Evolutionary conservation across 2,113 vertebrate genomes (phyloP), one percentile per base, ranked within the genome.

Genomic region (Addax nasomaculatus): DNA sequence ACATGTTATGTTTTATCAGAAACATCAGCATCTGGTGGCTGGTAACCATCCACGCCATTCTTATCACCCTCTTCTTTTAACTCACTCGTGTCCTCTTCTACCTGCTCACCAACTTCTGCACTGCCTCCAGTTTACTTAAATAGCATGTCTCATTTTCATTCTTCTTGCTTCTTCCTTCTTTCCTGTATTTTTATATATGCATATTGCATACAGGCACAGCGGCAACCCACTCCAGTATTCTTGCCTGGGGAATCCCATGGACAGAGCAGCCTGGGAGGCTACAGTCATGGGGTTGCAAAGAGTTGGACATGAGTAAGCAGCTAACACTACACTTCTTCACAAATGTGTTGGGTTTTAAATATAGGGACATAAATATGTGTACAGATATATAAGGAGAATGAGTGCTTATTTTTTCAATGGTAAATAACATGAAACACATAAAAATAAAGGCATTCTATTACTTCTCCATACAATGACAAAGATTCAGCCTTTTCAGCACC

Each of bases 321-420:
- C 10, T 39, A 39, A 73, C 10, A 73, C 1, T 39, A 39, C 67
- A 39, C 36, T 73, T 67, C 16, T 64, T 70, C n/a, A 36, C n/a
- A 62, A 62, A 85, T 89, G 23, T 64, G 73, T 15, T 87, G 25
- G 33, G 17, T 89, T 94, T 97, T 89, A 97, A 95, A 97, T 76
- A 64, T 0, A 96, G 86, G 30, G 53, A 83, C 45, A 93, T 47
- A 90, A 96, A 45, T 39, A 49, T 81, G 21, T 47, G 92, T 58
- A 47, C 12, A 95, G 76, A 64, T 92, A 85, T 5, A 64, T 85
- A 49, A 33, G 21, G 23, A 73, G 8, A 49, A 60, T 47, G 79
- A n/a, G 45, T 55, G 39, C 60, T n/a, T 60, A 43, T 43, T 60
- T 80, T 47, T 96, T 96, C 45, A 80, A 79, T 19, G 33, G 47